Evolutionary conservation across 2,113 vertebrate species (phyloP), one percentile per base, ranked within the genome.

Genomic region (Cavia porcellus): DNA sequence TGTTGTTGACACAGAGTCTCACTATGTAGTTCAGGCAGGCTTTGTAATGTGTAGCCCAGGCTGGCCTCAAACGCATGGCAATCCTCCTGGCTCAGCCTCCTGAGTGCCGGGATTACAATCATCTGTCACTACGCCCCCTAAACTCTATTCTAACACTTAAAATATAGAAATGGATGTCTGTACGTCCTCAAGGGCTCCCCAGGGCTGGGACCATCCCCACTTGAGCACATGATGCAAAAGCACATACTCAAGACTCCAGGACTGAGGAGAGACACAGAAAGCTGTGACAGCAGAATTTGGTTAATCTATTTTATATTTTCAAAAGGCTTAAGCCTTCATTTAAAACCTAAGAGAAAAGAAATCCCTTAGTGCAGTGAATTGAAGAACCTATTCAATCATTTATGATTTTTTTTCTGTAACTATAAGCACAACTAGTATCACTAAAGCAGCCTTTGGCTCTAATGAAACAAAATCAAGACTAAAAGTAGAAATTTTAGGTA

Each of bases 311-410:
- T 62, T 95, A 22, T 84, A 57, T 38, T 94, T 89, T 87, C 47
- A 62, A 38, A 86, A 68, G 80, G 32, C 7, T 12, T 64, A 74
- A 70, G 35, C 25, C 62, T 95, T 92, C 64, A 89, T 30, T 74
- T 72, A 91, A 94, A 92, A 81, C 64, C 52, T 52, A 52, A 95
- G 45, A 77, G n/a, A 52, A 92, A 92, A 74, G 20, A 68, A 81
- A 88, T 2, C 19, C 61, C 42, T 92, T n/a, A 88, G 66, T n/a
- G 61, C 42, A 93, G n/a, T 82, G 32, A 28, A 57, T 14, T 89
- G 17, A 92, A 72, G 70, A 70, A 55, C 11, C 64, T 35, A 93
- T 92, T 88, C 42, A 57, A 38, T 42, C 17, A 89, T 30, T 74
- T 62, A 59, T 74, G 47, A 90, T 52, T 68, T 61, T 61, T 87